phyloP scores from a whole-genome alignment of 2,888 invertebrate species.

The Ctena decussata region DNA sequence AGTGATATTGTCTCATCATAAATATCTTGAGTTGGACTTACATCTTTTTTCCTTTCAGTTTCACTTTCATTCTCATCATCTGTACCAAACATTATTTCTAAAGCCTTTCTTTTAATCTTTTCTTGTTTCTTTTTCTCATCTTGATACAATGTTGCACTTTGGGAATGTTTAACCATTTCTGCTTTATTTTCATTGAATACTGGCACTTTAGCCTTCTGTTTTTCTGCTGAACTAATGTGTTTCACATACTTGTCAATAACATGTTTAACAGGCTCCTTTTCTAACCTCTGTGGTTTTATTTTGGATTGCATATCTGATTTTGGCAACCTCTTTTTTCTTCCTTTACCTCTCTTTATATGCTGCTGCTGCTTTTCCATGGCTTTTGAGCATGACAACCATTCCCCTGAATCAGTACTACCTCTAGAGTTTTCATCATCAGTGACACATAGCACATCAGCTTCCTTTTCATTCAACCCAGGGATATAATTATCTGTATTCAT shows the following conservation, averaged over 20 bases:
- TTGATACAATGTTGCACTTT: constrained; percentile 19
- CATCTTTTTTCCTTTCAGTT: not conserved
- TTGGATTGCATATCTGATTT: not conserved
- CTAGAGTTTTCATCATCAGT: constrained; percentile 32
- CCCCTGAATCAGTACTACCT: not conserved
- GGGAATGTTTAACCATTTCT: not conserved
- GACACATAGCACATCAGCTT: not conserved
- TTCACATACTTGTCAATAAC: constrained; percentile 6
- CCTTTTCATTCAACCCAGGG: not conserved
- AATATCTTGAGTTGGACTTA: not conserved
- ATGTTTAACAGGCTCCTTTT: not conserved
- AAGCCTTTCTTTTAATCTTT: constrained; percentile 51
- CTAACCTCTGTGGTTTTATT: not conserved
- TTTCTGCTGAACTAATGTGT: not conserved
- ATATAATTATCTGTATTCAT: not conserved
- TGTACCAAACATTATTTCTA: constrained; percentile 53
- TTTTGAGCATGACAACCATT: constrained; percentile 23
- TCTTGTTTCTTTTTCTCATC: constrained; percentile 42
- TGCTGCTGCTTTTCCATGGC: not conserved
- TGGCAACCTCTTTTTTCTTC: not conserved
- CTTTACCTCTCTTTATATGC: not conserved
- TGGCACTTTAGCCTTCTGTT: not conserved
- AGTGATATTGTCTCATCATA: constrained; percentile 61
- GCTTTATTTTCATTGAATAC: not conserved
- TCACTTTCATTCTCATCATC: constrained; percentile 57